Percentiles rank a stretch among this genome's conserved stretches.
phyloP scores from a whole-genome alignment of 2,113 vertebrate genomes.

The Psettodes erumei region DNA sequence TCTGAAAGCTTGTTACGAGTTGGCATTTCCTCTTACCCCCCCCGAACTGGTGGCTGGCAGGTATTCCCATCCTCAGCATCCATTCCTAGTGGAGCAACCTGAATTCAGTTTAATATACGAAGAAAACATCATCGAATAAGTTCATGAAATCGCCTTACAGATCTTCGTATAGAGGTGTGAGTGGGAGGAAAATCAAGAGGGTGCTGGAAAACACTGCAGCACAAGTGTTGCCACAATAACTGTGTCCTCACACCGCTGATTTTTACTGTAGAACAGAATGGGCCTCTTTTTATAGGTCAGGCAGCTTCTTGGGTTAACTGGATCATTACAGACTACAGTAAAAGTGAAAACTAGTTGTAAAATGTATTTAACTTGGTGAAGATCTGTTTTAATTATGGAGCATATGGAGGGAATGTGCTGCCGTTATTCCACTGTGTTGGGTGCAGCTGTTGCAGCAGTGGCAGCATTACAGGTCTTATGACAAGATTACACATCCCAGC shows the following conservation, averaged over 20 bases:
- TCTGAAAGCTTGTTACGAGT: slow-evolving; percentile 55
- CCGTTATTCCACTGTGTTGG: neutral
- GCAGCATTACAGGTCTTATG: neutral
- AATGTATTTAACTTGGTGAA: neutral
- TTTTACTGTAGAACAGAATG: too few species aligned
- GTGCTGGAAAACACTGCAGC: neutral
- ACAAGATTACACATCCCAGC: too few species aligned
- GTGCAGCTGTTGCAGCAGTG: neutral
- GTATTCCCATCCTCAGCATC: slow-evolving; percentile 47
- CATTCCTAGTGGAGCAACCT: slow-evolving; percentile 24
- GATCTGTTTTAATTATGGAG: neutral
- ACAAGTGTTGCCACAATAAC: slow-evolving; percentile 16
- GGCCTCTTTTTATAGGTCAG: neutral
- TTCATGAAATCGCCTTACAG: slow-evolving; percentile 13
- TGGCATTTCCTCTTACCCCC: slow-evolving; percentile 31
- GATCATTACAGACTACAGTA: neutral
- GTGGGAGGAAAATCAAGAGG: neutral
- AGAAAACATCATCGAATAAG: slow-evolving; percentile 12
- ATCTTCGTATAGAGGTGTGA: too few species aligned
- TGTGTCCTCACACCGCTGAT: neutral
- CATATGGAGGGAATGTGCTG: neutral
- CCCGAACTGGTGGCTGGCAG: slow-evolving; percentile 51
- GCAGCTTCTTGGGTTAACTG: slow-evolving; percentile 3
- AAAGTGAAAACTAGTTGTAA: neutral
- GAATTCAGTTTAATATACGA: slow-evolving; percentile 3